Evolutionary conservation across 2,797 vertebrate species (phyloP), one percentile per base, ranked within the genome.

Genomic region (Arvicola amphibius): DNA sequence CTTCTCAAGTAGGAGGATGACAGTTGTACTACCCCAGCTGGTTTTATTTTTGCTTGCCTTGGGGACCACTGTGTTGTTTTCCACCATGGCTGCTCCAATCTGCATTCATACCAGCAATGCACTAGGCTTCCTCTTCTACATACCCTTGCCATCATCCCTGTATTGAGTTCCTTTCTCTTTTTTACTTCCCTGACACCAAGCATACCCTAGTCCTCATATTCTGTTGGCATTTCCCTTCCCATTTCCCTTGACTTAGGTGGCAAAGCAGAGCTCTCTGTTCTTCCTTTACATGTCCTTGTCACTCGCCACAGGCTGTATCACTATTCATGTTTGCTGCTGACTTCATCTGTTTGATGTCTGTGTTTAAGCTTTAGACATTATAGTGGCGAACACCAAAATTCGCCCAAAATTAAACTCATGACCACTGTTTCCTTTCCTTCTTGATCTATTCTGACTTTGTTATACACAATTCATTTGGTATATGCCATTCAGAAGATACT

Each of bases 361-460:
- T 37, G 63, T 95, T 92, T 93, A 69, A 91, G 37, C n/a, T 73
- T n/a, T 74, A 61, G 63, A 74, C 43, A 34, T 87, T 78, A 86
- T 43, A 56, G 85, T 34, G 40, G 56, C n/a, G 51, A 37, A 9
- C 34, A 56, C 12, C 53, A 59, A 80, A 37, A 56, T 56, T 77
- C 25, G 7, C 63, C 48, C 23, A 32, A 74, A 94, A 93, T 95
- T 89, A 87, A 92, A 67, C 37, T 93, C 32, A 56, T 80, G 23
- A 43, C 46, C n/a, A 63, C 25, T 80, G 12, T 43, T 80, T n/a
- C 14, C 0, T n/a, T 69, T 25, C 11, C 23, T 74, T 85, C 61
- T 3, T 0, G 34, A 2, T 46, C 25, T 29, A 5, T 76, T 83
- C 37, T 93, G 43, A 10, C 16, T 83, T 79, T 90, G 40, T 53